These are phyloP conservation scores for Plebejus anna DNA, from an alignment of 2,888 invertebrate genomes.

Conservation along the genomic window DNA sequence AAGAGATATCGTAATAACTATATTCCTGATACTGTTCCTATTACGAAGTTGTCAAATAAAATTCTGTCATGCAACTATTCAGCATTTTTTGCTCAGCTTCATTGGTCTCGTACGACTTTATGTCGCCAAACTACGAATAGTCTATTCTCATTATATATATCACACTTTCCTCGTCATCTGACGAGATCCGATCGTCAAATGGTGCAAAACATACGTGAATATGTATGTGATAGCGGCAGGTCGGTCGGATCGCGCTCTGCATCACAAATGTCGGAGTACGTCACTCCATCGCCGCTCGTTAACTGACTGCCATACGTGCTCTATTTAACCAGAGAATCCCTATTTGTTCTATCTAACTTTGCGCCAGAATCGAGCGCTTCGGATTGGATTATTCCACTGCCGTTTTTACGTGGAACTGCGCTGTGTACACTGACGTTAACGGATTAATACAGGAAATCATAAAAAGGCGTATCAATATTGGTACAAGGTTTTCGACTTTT, in stretches of 20 bases:
- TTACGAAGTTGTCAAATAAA: too few relatives aligned
- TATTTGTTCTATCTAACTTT: slow-evolving; percentile 16
- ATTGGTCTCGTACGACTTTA: not conserved
- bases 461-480: slow-evolving; percentile 5
- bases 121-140: not conserved
- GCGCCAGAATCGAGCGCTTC: not conserved
- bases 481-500: slow-evolving; percentile 1
- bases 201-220: slow-evolving; percentile 1
- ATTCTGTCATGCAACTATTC: too few relatives aligned
- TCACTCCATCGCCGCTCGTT: slow-evolving; percentile 29
- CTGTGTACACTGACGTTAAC: not conserved
- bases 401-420: not conserved
- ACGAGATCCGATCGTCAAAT: not conserved
- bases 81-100: too few relatives aligned
- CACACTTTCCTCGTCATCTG: not conserved
- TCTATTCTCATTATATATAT: not conserved
- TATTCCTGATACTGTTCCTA: not conserved
- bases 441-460: slow-evolving; percentile 14
- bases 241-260: slow-evolving; percentile 27
- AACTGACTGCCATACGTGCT: slow-evolving; percentile 25
- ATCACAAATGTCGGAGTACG: slow-evolving; percentile 26
- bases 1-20: not conserved
- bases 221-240: slow-evolving; percentile 6
- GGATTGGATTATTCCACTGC: slow-evolving; percentile 5
- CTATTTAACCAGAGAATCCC: slow-evolving; percentile 27